Evolutionary conservation across 2,113 vertebrate species (phyloP).

Genomic region (Aleadryas rufinucha): DNA sequence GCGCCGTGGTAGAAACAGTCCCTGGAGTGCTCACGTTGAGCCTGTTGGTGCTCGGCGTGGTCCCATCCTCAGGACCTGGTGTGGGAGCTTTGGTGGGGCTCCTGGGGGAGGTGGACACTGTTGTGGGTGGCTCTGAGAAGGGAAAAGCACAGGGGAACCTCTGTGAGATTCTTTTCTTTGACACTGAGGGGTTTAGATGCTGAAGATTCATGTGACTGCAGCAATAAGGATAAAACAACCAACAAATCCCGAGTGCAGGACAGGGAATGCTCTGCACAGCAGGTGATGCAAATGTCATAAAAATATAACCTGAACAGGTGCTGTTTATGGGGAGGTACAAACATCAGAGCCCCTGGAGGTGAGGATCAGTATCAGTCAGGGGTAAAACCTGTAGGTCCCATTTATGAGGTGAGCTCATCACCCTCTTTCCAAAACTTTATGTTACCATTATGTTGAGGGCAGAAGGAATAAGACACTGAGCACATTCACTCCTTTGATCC

Average conservation of each 20-base stretch:
- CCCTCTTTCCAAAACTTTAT: not conserved
- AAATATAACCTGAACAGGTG: not conserved
- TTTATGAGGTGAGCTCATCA: not conserved
- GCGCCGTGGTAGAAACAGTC: not conserved
- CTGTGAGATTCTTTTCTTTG: not conserved
- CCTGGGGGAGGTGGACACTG: not conserved
- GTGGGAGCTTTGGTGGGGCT: constrained; percentile 47
- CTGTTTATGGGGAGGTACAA: not conserved
- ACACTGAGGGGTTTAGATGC: not conserved
- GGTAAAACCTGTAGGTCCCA: not conserved
- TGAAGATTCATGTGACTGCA: accelerated
- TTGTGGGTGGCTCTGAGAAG: constrained; percentile 35
- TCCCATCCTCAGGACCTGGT: constrained; percentile 13
- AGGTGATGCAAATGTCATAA: not conserved
- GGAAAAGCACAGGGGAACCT: not conserved
- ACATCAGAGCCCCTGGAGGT: not conserved
- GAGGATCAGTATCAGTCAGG: not conserved
- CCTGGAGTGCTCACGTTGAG: constrained; percentile 49
- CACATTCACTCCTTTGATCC: not conserved
- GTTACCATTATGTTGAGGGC: not conserved
- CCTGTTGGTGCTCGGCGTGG: not conserved
- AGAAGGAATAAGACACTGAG: not conserved
- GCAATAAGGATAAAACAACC: not conserved
- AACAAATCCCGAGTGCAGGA: accelerated
- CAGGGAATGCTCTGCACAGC: not conserved